Evolutionary conservation across 2,888 invertebrate genomes (phyloP).

Genomic region (Villa cingulata): DNA sequence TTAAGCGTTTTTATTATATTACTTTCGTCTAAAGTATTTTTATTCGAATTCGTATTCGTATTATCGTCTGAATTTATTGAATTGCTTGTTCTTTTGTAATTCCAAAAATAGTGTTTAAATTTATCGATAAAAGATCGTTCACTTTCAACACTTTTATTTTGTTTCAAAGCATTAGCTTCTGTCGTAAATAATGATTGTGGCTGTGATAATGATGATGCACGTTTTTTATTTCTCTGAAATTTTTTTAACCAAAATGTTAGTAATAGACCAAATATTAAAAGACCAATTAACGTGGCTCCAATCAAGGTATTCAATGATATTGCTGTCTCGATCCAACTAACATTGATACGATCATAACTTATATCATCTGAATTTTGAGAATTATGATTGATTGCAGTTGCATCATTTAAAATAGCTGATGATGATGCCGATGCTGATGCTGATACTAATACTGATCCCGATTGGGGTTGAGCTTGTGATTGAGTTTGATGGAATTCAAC

Average conservation of each 20-base stretch:
- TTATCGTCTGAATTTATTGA: no score
- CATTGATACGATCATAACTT: constrained; percentile 3
- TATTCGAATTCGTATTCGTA: not conserved
- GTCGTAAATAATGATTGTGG: no score
- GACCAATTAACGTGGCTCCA: not conserved
- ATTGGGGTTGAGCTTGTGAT: no score
- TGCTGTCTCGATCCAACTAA: constrained; percentile 2
- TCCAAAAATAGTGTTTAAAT: no score
- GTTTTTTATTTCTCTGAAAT: not conserved
- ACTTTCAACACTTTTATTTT: no score
- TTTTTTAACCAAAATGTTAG: constrained; percentile 5
- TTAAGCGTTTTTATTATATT: not conserved
- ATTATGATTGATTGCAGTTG: not conserved
- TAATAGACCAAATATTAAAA: not conserved
- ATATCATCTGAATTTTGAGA: not conserved
- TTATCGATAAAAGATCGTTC: no score
- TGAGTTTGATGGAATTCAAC: not conserved
- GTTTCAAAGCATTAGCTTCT: no score
- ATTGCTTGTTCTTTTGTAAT: no score
- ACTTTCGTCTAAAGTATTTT: not conserved
- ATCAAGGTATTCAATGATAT: not conserved
- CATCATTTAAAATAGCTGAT: not conserved
- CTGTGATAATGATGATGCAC: no score
- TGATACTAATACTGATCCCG: no score
- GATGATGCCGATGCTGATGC: no score